Evolutionary conservation across 2,797 vertebrate genomes (phyloP).

Genomic region (Chiloscyllium punctatum): DNA sequence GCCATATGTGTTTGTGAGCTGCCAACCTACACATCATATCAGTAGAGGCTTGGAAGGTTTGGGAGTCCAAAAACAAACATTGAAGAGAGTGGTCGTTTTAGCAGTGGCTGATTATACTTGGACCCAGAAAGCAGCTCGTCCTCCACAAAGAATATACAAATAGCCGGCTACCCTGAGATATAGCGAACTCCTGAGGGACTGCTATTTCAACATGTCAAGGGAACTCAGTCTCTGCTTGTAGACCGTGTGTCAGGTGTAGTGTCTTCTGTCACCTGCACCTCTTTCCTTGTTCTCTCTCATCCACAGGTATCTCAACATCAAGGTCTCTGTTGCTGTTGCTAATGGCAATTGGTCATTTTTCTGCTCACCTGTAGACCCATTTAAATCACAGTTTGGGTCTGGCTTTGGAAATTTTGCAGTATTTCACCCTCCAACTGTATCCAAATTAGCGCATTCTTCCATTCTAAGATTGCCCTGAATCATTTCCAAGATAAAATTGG

Average conservation of each 20-base stretch:
- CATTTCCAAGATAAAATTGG: background rate
- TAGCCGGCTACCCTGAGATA: too few relatives aligned
- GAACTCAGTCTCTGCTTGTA: background rate
- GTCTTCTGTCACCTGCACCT: background rate
- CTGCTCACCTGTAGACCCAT: background rate
- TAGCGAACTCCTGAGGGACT: background rate
- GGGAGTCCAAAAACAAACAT: background rate
- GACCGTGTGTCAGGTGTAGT: background rate
- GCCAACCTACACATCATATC: background rate
- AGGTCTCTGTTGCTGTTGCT: background rate
- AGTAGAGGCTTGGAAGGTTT: background rate
- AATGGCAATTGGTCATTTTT: background rate
- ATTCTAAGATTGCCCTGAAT: background rate
- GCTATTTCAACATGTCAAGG: background rate
- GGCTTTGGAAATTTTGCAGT: background rate
- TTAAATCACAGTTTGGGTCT: background rate
- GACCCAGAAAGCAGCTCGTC: background rate
- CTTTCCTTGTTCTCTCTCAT: background rate
- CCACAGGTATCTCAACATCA: background rate
- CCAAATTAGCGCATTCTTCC: background rate
- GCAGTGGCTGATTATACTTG: background rate
- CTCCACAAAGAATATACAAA: background rate
- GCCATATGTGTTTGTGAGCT: background rate
- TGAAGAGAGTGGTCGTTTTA: background rate
- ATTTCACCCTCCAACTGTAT: background rate